Percentiles rank a stretch among this genome's conserved stretches.
Conservation (phyloP, 1,140 invertebrate species). For the Streblospio benedicti region DNA sequence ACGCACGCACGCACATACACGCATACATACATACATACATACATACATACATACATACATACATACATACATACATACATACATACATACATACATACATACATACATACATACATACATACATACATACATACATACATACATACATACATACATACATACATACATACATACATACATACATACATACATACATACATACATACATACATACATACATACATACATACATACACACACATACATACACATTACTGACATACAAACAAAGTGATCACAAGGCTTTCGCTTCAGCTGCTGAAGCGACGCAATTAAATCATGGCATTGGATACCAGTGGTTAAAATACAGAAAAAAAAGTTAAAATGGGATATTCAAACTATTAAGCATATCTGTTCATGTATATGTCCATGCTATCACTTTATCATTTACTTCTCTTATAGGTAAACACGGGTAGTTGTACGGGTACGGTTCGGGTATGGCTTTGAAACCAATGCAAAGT, state of each 20-base stretch:
- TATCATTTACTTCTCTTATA: too few species aligned
- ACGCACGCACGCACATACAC: too few species aligned
- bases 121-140: not conserved
- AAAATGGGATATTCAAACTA: not conserved
- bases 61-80: not conserved
- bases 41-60: conserved; percentile 6
- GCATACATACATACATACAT: not conserved
- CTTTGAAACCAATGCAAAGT: too few species aligned
- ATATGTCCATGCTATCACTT: too few species aligned
- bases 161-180: not conserved
- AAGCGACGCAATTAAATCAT: too few species aligned
- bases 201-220: not conserved
- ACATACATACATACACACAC: not conserved
- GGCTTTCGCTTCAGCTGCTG: too few species aligned
- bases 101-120: not conserved
- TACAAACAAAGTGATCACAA: too few species aligned
- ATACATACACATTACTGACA: not conserved
- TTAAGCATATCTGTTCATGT: too few species aligned
- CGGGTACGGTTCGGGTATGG: too few species aligned
- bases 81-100: not conserved
- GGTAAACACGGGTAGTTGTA: too few species aligned
- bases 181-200: not conserved
- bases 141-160: not conserved
- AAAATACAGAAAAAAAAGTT: not conserved
- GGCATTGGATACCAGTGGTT: not conserved